phyloP scores from a whole-genome alignment of 1,140 invertebrate genomes.

The Pentalonia nigronervosa region DNA sequence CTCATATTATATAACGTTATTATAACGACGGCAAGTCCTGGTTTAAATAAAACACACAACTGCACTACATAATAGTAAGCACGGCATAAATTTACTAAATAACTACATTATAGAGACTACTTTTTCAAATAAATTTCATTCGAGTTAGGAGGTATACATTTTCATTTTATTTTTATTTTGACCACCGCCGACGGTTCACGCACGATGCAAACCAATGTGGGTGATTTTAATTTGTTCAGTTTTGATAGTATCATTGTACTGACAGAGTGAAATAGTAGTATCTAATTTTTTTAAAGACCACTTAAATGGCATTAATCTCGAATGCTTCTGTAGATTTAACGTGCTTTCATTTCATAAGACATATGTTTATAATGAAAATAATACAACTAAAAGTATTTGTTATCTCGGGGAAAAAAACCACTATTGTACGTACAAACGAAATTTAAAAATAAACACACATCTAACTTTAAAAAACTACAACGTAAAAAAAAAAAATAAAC shows the following conservation, averaged over 20 bases:
- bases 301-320: not conserved
- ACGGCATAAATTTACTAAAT: not conserved
- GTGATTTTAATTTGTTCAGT: not conserved
- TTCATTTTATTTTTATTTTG: not conserved
- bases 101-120: not conserved
- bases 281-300: constrained; percentile 25
- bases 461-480: not conserved
- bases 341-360: not conserved
- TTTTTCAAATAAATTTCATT: not conserved
- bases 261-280: not conserved
- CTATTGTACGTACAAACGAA: not conserved
- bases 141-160: not conserved
- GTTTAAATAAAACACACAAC: not conserved
- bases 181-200: not conserved
- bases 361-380: not conserved
- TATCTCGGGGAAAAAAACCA: not conserved
- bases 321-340: not conserved
- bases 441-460: not conserved
- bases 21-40: no score
- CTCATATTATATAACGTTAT: no score
- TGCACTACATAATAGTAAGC: not conserved
- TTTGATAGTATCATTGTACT: not conserved
- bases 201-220: not conserved
- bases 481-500: not conserved
- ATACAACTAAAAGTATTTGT: not conserved